A percentile compares a stretch with the other conserved stretches of the same genome.
Conservation (phyloP, 35 echinoderm and acorn worm species). For the Amphiura filiformis region DNA sequence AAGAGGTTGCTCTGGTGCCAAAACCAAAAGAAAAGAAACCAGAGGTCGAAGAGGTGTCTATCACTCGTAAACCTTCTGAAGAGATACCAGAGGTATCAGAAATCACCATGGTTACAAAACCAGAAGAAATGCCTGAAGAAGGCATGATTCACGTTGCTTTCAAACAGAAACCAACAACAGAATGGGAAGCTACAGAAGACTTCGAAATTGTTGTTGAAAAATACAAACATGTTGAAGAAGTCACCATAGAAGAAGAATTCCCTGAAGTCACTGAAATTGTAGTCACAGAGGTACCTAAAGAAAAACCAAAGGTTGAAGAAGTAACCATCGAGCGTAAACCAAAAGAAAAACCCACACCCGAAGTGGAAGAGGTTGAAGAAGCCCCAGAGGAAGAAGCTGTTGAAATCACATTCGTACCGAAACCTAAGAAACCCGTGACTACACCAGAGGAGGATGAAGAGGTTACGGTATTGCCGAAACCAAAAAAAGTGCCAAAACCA, state of each 20-base stretch:
- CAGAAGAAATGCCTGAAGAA: background rate
- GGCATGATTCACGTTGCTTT: background rate
- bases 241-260: background rate
- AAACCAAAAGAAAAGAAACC: background rate
- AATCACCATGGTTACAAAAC: constrained; percentile 3
- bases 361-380: background rate
- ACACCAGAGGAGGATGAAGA: constrained; percentile 13
- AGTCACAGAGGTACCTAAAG: background rate
- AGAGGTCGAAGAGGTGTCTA: background rate
- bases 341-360: background rate
- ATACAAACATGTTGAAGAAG: background rate
- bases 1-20: background rate
- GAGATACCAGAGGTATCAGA: background rate
- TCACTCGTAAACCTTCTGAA: background rate
- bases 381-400: background rate
- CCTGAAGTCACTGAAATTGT: background rate
- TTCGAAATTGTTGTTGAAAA: background rate
- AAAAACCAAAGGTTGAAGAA: background rate
- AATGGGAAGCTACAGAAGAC: background rate
- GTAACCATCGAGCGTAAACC: background rate
- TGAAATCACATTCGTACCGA: background rate
- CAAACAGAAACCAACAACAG: background rate
- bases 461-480: constrained; percentile 31
- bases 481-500: constrained; percentile 53
- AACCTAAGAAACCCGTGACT: background rate